Conservation (phyloP, 2,797 vertebrate species). For the Coregonus ussuriensis region DNA sequence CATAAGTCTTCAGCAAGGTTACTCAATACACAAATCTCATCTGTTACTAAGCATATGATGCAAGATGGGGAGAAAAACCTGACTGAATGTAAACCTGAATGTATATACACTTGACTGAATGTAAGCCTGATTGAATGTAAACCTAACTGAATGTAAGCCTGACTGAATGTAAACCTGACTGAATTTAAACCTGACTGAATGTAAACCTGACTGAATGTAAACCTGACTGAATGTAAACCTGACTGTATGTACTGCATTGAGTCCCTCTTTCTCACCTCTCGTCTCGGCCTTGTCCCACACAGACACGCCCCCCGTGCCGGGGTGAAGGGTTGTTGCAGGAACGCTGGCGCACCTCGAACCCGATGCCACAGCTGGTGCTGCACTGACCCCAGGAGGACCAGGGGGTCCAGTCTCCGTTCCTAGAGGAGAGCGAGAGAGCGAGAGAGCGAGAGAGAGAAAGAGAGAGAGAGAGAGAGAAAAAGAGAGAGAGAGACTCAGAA, state of each 20-base stretch:
- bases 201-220: not conserved
- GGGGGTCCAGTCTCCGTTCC: slow-evolving; percentile 95
- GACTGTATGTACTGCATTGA: not conserved
- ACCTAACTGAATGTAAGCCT: too few species aligned
- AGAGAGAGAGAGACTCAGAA: not conserved
- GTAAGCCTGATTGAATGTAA: too few species aligned
- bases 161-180: too few species aligned
- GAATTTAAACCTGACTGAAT: too few species aligned
- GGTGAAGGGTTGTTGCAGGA: slow-evolving; percentile 95
- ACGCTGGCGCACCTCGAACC: slow-evolving; percentile 93
- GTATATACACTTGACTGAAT: too few species aligned
- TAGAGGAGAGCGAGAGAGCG: slow-evolving; percentile 51
- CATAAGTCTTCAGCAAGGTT: too few species aligned
- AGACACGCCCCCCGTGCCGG: slow-evolving; percentile 89
- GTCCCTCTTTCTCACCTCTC: slow-evolving; percentile 79
- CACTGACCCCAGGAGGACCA: slow-evolving; percentile 95
- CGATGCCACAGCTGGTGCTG: slow-evolving; percentile 94
- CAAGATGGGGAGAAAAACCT: too few species aligned
- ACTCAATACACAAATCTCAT: too few species aligned
- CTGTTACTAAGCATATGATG: too few species aligned
- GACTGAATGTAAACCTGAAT: too few species aligned
- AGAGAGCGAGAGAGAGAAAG: not conserved
- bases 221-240: not conserved
- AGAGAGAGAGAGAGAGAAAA: too few species aligned
- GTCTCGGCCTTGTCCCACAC: slow-evolving; percentile 92